Evolutionary conservation across 2,797 vertebrate species (phyloP).

Genomic region (Oreochromis mossambicus): DNA sequence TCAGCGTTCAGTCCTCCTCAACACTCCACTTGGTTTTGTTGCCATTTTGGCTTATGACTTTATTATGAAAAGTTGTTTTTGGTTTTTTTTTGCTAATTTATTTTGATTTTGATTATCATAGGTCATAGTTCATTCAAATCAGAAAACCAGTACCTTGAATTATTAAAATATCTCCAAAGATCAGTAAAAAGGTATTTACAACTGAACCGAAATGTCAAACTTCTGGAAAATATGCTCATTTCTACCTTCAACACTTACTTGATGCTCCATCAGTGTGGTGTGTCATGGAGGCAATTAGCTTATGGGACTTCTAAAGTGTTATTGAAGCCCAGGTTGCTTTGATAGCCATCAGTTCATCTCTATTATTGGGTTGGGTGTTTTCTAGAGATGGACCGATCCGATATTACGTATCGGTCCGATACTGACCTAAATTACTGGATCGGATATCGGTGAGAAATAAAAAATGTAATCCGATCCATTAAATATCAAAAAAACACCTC

Average conservation of each 20-base stretch:
- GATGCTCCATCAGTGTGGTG: rapidly evolving
- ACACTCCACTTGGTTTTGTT: neutral
- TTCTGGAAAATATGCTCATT: neutral
- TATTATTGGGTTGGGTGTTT: neutral
- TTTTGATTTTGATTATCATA: neutral
- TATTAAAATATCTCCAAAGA: neutral
- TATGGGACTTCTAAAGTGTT: neutral
- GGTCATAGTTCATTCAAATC: neutral
- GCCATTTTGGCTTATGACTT: neutral
- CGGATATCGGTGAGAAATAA: no score
- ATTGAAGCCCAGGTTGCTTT: neutral
- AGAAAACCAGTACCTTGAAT: neutral
- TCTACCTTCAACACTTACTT: neutral
- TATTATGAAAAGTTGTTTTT: neutral
- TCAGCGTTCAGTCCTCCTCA: neutral
- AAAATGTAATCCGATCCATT: no score
- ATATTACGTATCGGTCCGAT: no score
- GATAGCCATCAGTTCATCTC: neutral
- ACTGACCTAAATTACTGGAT: no score
- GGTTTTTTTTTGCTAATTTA: neutral
- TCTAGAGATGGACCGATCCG: no score
- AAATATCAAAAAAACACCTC: no score
- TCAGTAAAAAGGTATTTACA: neutral
- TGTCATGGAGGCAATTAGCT: rapidly evolving
- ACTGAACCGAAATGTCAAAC: neutral